Conservation (phyloP, 2,888 invertebrate species). For the Eledone cirrhosa region DNA sequence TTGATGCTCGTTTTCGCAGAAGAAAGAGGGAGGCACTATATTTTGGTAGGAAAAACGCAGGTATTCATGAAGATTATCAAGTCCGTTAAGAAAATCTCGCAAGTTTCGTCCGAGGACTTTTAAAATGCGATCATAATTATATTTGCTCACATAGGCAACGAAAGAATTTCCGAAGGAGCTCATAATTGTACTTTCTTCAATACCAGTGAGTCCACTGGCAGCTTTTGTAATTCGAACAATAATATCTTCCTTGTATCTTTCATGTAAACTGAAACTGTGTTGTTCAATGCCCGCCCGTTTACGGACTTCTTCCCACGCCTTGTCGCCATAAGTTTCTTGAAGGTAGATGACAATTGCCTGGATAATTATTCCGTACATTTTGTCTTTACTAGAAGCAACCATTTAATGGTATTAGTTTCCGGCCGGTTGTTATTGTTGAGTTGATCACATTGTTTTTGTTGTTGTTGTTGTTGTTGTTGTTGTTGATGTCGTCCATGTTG, state of each 20-base stretch:
- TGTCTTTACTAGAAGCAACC: conserved; percentile 14
- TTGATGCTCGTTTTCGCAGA: conserved; percentile 90
- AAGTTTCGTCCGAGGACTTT: conserved; percentile 81
- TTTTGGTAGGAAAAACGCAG: conserved; percentile 93
- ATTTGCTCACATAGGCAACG: conserved; percentile 91
- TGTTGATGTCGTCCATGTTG: no score
- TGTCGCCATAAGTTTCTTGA: conserved; percentile 91
- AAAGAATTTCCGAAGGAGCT: conserved; percentile 94
- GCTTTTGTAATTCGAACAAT: conserved; percentile 79
- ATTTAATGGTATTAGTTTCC: background rate
- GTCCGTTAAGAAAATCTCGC: conserved; percentile 90
- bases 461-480: background rate
- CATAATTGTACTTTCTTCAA: conserved; percentile 87
- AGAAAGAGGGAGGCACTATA: conserved; percentile 91
- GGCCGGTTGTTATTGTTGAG: background rate
- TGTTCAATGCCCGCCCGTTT: conserved; percentile 86
- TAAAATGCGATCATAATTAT: conserved; percentile 82
- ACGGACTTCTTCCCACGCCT: conserved; percentile 91
- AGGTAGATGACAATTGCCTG: conserved; percentile 94
- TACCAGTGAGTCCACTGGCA: conserved; percentile 70
- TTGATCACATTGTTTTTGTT: background rate
- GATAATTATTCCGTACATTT: conserved; percentile 94
- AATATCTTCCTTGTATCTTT: conserved; percentile 90
- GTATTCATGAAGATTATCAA: conserved; percentile 97
- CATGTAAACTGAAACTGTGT: conserved; percentile 79